These are phyloP conservation scores for Pheosia tremula DNA, from an alignment of 2,888 invertebrate species.

Conservation along the genomic window DNA sequence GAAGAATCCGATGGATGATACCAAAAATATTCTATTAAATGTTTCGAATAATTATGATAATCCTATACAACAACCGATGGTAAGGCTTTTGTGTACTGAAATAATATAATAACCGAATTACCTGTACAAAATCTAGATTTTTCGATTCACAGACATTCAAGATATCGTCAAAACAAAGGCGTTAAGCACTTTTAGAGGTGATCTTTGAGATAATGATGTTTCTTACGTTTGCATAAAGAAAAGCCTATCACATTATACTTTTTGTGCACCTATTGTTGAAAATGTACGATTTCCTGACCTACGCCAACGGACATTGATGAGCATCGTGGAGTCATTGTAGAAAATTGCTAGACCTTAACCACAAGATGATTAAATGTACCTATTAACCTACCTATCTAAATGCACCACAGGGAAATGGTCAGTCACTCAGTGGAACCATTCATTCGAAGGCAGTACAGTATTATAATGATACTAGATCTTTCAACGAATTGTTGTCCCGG, in stretches of 20 bases:
- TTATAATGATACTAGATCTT: no score
- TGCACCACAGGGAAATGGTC: background rate
- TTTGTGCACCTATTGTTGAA: slow-evolving; percentile 3
- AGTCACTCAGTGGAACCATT: background rate
- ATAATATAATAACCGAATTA: no score
- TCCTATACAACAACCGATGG: no score
- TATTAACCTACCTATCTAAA: background rate
- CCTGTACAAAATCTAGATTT: no score
- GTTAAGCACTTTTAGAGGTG: background rate
- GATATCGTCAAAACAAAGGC: background rate
- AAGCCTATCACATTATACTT: background rate
- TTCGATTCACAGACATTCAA: background rate
- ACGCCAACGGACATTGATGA: background rate
- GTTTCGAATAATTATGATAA: no score
- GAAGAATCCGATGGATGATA: no score
- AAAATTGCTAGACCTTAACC: slow-evolving; percentile 3
- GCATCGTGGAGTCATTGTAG: background rate
- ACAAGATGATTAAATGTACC: background rate
- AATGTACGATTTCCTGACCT: slow-evolving; percentile 4
- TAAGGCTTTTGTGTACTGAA: no score
- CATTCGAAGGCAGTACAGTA: no score
- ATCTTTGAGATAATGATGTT: background rate
- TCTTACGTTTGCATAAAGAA: background rate
- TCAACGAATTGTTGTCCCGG: no score
- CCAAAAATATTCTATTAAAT: no score